Evolutionary conservation across 1,140 invertebrate species (phyloP).

Genomic region (Bombus huntii): DNA sequence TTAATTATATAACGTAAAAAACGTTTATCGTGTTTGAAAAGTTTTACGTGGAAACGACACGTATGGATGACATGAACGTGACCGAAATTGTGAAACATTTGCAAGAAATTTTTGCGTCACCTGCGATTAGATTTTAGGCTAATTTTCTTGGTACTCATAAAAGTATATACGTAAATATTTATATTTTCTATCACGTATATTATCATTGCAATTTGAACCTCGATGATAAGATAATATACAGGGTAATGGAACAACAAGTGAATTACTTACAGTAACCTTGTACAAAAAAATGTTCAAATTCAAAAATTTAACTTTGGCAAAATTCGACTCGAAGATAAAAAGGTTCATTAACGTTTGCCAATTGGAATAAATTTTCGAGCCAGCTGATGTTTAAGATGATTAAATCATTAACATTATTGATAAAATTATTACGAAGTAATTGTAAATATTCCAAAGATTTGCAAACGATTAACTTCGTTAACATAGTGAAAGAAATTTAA

Average conservation of each 20-base stretch:
- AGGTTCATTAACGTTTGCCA: too few relatives aligned
- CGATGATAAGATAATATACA: not conserved
- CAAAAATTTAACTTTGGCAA: not conserved
- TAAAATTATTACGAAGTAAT: not conserved
- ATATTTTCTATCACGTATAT: not conserved
- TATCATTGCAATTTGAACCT: not conserved
- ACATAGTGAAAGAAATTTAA: not conserved
- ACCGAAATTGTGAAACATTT: not conserved
- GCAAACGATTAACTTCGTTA: not conserved
- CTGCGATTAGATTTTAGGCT: not conserved
- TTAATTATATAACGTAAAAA: constrained; percentile 29
- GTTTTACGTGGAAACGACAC: not conserved
- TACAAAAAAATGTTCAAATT: not conserved
- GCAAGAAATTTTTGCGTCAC: not conserved
- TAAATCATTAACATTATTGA: not conserved
- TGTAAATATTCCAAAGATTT: not conserved
- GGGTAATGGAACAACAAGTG: not conserved
- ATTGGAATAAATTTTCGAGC: too few relatives aligned
- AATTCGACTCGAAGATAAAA: too few relatives aligned
- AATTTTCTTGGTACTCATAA: not conserved
- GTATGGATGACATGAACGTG: not conserved
- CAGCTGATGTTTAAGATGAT: too few relatives aligned
- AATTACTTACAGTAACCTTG: not conserved
- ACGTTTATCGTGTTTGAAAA: not conserved
- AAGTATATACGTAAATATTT: not conserved